Evolutionary conservation across 1,140 invertebrate genomes (phyloP), one percentile per base, ranked within the genome.

Genomic region (Sipha flava): DNA sequence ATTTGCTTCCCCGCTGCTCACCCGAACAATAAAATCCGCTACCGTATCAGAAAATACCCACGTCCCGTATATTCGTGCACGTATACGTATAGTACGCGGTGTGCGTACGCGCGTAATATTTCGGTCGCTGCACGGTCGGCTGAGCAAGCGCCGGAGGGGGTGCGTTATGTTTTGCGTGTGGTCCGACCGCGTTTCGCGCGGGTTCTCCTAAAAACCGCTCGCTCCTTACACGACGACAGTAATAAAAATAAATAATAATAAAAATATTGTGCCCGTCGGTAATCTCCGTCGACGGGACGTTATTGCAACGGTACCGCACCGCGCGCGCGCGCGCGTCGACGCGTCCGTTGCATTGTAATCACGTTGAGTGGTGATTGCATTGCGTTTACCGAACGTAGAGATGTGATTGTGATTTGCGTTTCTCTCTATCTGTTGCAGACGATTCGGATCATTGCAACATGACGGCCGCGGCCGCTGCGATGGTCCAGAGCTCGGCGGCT

Each of bases 401-500:
- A 49, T 21, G 18, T 21, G 18, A 49, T 7, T 3, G 47, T 18
- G 47, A 2, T 49, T 1, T 52, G n/a, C 40, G n/a, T 49, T n/a
- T n/a, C 2, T n/a, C 14, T n/a, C 6, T n/a, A 2, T 73, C 81
- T 66, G 26, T 81, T 49, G 77, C 75, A 81, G 73, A 81, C 62
- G 81, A 75, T 70, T 64, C 81, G 34, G 80, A 81, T 26, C 82
- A 83, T 40, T 81, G 82, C 66, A 81, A 80, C 43, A 81, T 75
- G 37, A 77, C 73, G 62, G 80, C 80, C 14, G 62, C 66, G 59
- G 83, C 83, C 49, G 82, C 82, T 40, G 81, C 81, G 54, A 82
- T 82, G 80, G 82, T 81, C 14, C 82, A 82, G 70, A 82, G 81
- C 45, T 75, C 90, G 83, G 89, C 89, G 81, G 73, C 73, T 59